These are phyloP conservation scores for Eleginops maclovinus DNA, from an alignment of 2,113 vertebrate species.

Conservation along the genomic window DNA sequence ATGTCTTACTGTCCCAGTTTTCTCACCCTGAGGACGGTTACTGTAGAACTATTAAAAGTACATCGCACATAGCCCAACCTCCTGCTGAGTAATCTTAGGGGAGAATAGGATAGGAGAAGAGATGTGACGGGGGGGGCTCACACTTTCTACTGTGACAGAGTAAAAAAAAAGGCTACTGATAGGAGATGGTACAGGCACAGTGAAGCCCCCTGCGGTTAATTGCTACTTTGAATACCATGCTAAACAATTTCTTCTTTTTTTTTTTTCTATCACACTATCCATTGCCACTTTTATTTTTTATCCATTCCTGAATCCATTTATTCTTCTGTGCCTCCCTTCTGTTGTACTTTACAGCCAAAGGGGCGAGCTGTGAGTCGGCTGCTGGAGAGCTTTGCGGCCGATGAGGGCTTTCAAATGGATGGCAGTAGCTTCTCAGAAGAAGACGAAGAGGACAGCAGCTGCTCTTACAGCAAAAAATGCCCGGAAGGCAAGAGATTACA, in stretches of 20 bases:
- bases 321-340: slow-evolving; percentile 37
- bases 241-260: slow-evolving; percentile 40
- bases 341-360: slow-evolving; percentile 80
- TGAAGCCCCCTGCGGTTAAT: slow-evolving; percentile 37
- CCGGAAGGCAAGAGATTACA: slow-evolving; percentile 53
- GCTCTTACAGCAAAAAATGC: slow-evolving; percentile 61
- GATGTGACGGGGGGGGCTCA: slow-evolving; percentile 34
- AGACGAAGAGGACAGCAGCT: slow-evolving; percentile 81
- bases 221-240: slow-evolving; percentile 38
- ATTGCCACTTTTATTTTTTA: slow-evolving; percentile 25
- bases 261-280: slow-evolving; percentile 31
- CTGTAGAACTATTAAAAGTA: slow-evolving; percentile 63
- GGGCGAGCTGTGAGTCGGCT: slow-evolving; percentile 92
- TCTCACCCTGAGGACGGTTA: slow-evolving; percentile 41
- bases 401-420: slow-evolving; percentile 92
- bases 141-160: slow-evolving; percentile 57
- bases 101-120: slow-evolving; percentile 25
- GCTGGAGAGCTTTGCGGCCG: slow-evolving; percentile 92
- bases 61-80: slow-evolving; percentile 53
- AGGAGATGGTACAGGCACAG: slow-evolving; percentile 29
- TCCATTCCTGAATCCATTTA: slow-evolving; percentile 32
- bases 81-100: slow-evolving; percentile 58
- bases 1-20: slow-evolving; percentile 40
- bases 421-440: slow-evolving; percentile 95
- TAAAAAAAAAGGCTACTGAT: slow-evolving; percentile 46